Percentiles rank a stretch among this genome's conserved stretches.
phyloP scores from a whole-genome alignment of 2,888 invertebrate species.

The Diaperis boleti region DNA sequence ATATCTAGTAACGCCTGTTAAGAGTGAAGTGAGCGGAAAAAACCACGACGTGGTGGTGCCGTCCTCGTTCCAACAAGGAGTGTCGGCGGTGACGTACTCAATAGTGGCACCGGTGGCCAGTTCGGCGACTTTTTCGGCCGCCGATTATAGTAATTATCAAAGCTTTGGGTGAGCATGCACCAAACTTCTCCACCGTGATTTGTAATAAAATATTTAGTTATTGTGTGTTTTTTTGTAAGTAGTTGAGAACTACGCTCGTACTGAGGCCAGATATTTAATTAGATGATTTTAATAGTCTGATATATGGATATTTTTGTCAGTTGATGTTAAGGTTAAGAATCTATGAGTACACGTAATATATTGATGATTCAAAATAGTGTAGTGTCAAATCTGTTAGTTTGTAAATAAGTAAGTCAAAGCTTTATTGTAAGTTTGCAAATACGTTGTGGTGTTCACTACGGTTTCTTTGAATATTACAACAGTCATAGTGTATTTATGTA shows the following conservation, averaged over 20 bases:
- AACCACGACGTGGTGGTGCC: slow-evolving; percentile 25
- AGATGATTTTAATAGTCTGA: slow-evolving; percentile 19
- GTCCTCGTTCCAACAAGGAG: slow-evolving; percentile 17
- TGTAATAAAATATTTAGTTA: too few relatives aligned
- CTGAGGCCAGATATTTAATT: not conserved
- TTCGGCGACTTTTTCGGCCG: slow-evolving; percentile 37
- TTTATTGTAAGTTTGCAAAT: slow-evolving; percentile 8
- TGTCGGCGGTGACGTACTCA: slow-evolving; percentile 32
- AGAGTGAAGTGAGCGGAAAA: slow-evolving; percentile 41
- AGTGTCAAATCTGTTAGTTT: not conserved
- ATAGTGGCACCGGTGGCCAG: slow-evolving; percentile 30
- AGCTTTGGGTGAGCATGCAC: slow-evolving; percentile 42
- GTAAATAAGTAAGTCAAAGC: slow-evolving; percentile 5
- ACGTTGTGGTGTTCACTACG: not conserved
- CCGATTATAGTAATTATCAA: slow-evolving; percentile 48
- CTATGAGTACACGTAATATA: slow-evolving; percentile 25
- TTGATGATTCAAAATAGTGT: slow-evolving; percentile 15
- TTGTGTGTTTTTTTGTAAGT: too few relatives aligned
- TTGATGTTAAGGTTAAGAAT: slow-evolving; percentile 24
- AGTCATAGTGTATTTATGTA: slow-evolving; percentile 14
- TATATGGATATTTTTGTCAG: slow-evolving; percentile 25
- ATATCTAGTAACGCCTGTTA: slow-evolving; percentile 21
- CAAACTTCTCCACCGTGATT: too few relatives aligned
- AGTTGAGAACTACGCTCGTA: slow-evolving; percentile 8
- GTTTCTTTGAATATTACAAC: not conserved